Percentiles rank a stretch among this genome's conserved stretches.
These are phyloP conservation scores for Erynnis tages DNA, from an alignment of 2,888 invertebrate genomes.

Conservation along the genomic window DNA sequence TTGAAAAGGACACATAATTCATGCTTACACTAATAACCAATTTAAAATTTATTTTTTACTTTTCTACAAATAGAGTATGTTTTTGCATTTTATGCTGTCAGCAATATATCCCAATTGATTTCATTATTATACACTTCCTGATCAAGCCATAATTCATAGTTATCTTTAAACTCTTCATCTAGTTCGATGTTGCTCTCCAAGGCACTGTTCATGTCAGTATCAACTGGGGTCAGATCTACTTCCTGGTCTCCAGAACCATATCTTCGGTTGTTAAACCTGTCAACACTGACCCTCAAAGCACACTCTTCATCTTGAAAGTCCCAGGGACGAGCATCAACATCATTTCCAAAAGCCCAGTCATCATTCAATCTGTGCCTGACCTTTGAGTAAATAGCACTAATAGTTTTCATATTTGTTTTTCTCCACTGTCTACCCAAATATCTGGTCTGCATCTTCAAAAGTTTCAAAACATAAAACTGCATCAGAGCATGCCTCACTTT, in stretches of 20 bases:
- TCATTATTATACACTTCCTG: slow-evolving; percentile 96
- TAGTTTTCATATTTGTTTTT: slow-evolving; percentile 99
- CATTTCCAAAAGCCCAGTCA: slow-evolving; percentile 99
- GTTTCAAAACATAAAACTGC: slow-evolving; percentile 98
- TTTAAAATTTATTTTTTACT: background rate
- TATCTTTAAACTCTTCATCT: slow-evolving; percentile 95
- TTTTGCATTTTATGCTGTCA: slow-evolving; percentile 49
- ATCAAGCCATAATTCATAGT: slow-evolving; percentile 97
- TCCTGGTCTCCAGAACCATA: slow-evolving; percentile 85
- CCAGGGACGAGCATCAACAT: slow-evolving; percentile 98
- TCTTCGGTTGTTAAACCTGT: slow-evolving; percentile 96
- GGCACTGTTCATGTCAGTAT: slow-evolving; percentile 91
- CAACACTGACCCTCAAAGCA: slow-evolving; percentile 95
- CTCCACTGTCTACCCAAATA: slow-evolving; percentile 99
- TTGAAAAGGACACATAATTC: slow-evolving; percentile 11
- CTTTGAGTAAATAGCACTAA: slow-evolving; percentile 99
- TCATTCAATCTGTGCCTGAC: slow-evolving; percentile 97
- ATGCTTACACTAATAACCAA: background rate
- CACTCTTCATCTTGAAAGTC: slow-evolving; percentile 99
- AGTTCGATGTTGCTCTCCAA: slow-evolving; percentile 90
- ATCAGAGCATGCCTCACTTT: slow-evolving; percentile 98
- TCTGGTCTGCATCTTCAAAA: slow-evolving; percentile 99
- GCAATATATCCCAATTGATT: slow-evolving; percentile 87
- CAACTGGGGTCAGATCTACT: slow-evolving; percentile 84
- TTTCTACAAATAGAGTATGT: background rate